A percentile compares a stretch with the other conserved stretches of the same genome.
Evolutionary conservation across 1,140 invertebrate genomes (phyloP).

Genomic region (Atta colombica): DNA sequence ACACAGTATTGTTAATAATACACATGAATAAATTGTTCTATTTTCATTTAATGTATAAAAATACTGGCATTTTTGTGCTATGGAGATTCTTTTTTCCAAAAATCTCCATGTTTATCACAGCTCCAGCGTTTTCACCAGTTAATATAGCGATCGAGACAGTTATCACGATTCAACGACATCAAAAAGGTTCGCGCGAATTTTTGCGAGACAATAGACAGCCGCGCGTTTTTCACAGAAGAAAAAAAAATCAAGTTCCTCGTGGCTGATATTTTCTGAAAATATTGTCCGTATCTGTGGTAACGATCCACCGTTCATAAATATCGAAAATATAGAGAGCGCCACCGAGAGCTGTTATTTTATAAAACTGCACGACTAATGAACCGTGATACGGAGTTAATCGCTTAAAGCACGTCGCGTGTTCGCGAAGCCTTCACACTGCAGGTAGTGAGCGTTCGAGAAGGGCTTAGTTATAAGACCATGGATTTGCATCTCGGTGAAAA

Average conservation of each 20-base stretch:
- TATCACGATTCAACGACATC: constrained; percentile 39
- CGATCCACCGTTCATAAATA: constrained; percentile 48
- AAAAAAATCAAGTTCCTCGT: constrained; percentile 31
- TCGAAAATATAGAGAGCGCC: constrained; percentile 35
- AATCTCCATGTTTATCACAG: constrained; percentile 12
- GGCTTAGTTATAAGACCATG: constrained; percentile 65
- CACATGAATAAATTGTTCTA: background rate
- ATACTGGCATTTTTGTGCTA: background rate
- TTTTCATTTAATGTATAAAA: background rate
- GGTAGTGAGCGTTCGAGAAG: constrained; percentile 39
- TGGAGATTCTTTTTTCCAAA: background rate
- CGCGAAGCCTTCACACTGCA: background rate
- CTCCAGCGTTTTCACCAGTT: background rate
- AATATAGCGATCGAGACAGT: constrained; percentile 45
- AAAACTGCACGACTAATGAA: constrained; percentile 60
- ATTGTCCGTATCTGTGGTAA: constrained; percentile 39
- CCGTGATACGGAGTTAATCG: constrained; percentile 54
- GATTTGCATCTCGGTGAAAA: constrained; percentile 70
- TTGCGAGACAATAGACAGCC: constrained; percentile 42
- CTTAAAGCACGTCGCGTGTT: constrained; percentile 42
- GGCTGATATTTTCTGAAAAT: constrained; percentile 46
- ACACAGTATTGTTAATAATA: background rate
- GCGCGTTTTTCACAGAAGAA: constrained; percentile 10
- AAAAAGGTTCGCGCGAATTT: constrained; percentile 27
- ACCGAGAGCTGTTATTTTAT: constrained; percentile 32